Percentiles rank a stretch among this genome's conserved stretches.
Evolutionary conservation across 2,797 vertebrate species (phyloP).

Genomic region (Danio tinwini): DNA sequence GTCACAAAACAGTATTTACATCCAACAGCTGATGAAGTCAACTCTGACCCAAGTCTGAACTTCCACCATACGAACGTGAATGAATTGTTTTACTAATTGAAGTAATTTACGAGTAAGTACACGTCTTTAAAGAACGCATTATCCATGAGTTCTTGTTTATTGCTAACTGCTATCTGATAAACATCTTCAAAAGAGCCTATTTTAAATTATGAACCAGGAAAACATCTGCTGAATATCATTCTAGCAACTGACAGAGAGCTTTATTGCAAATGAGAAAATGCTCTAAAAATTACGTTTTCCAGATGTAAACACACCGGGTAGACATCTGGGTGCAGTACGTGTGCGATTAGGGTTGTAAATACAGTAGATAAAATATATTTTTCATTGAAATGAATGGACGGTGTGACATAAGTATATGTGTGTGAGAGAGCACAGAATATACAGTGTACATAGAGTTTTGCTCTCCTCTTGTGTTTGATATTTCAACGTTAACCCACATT

Average conservation of each 20-base stretch:
- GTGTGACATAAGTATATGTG: background rate
- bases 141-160: conserved; percentile 18
- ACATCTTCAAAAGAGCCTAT: conserved; percentile 11
- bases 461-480: no score
- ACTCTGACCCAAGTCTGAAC: conserved; percentile 28
- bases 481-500: background rate
- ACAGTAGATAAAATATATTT: conserved; percentile 37
- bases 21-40: conserved; percentile 7
- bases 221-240: conserved; percentile 35
- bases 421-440: background rate
- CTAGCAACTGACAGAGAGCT: conserved; percentile 8
- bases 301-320: conserved; percentile 22
- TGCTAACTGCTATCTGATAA: conserved; percentile 19
- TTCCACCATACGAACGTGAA: conserved; percentile 16
- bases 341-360: conserved; percentile 29
- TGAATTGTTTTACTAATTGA: conserved; percentile 18
- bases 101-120: conserved; percentile 1
- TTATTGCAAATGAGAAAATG: conserved; percentile 30
- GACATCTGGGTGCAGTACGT: conserved; percentile 19
- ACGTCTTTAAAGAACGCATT: conserved; percentile 1
- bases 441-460: background rate
- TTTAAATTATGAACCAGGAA: conserved; percentile 11
- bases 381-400: conserved; percentile 25
- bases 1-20: conserved; percentile 30
- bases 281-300: conserved; percentile 26